Evolutionary conservation across 2,888 invertebrate species (phyloP).

Genomic region (Pollenia amentaria): DNA sequence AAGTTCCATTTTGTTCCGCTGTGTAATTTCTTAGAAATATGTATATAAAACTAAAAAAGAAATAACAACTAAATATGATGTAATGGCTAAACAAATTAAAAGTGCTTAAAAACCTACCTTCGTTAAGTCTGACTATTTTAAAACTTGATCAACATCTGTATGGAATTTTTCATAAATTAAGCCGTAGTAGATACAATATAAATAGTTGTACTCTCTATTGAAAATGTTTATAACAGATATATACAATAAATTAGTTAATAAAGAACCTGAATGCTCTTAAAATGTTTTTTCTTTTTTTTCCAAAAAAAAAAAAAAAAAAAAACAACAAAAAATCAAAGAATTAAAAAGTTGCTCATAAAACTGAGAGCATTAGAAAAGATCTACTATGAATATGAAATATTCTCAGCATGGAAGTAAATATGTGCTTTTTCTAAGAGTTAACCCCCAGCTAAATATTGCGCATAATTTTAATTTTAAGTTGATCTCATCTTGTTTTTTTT

Average conservation of each 20-base stretch:
- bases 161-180: constrained; percentile 40
- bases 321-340: not conserved
- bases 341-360: not conserved
- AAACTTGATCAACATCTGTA: constrained; percentile 4
- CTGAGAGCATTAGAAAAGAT: constrained; percentile 30
- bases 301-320: constrained; percentile 9
- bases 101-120: not conserved
- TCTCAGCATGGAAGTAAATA: not conserved
- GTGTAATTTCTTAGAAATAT: too few relatives aligned
- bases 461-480: too few relatives aligned
- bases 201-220: constrained; percentile 8
- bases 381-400: not conserved
- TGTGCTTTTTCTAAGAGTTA: not conserved
- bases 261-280: constrained; percentile 16
- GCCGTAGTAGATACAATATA: not conserved
- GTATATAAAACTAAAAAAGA: too few relatives aligned
- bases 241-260: constrained; percentile 53
- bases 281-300: not conserved
- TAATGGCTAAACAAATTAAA: too few relatives aligned
- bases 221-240: constrained; percentile 28
- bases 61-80: too few relatives aligned
- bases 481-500: too few relatives aligned
- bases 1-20: too few relatives aligned
- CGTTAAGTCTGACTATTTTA: constrained; percentile 12
- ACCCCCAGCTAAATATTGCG: too few relatives aligned